Base-by-base conservation (phyloP, 2,113 vertebrate species). In the Sisor rabdophorus region DNA sequence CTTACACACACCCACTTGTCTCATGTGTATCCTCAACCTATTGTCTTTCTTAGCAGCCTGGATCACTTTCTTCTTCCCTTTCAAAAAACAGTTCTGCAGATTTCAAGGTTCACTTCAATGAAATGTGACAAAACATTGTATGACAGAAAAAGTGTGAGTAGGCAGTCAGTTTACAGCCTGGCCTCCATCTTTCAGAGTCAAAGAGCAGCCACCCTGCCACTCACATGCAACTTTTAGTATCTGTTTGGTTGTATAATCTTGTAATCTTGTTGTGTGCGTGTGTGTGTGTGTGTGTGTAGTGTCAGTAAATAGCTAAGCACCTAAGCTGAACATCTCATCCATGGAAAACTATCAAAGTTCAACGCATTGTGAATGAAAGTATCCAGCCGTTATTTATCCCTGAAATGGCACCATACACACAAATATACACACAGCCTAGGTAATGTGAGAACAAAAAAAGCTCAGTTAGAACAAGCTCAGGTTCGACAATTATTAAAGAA, bases 31-130 rank as follows among this genome's bases (percentile, higher is more conserved):
- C 54, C 26, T 40, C 30, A n/a, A 16, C 13, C n/a, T 44, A 16
- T 77, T 75, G 73, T 73, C 68, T 71, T 80, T 78, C 76, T 48
- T 79, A 59, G 68, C 47, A 47, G 59, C 80, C 79, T 60, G 63
- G 82, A 76, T 83, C 80, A 80, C 82, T 80, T 82, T 81, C 73
- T 56, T 76, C 73, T 67, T 78, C 81, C 78, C 84, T 83, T 75
- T 77, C 75, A 77, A 82, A 80, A 79, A 84, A 80, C 72, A 73
- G 80, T 63, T 75, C 81, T 61, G 59, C 78, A 82, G 80, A 83
- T 86, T 85, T 86, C 80, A 81, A 81, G 83, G 81, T 83, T 85
- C 83, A 84, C 83, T 82, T 86, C 81, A 79, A 79, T 79, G 81
- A 84, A 81, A 86, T 83, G 81, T 86, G 80, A 86, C 85, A 84